Evolutionary conservation across 2,797 vertebrate genomes (phyloP).

Genomic region (Pangasius macronema): DNA sequence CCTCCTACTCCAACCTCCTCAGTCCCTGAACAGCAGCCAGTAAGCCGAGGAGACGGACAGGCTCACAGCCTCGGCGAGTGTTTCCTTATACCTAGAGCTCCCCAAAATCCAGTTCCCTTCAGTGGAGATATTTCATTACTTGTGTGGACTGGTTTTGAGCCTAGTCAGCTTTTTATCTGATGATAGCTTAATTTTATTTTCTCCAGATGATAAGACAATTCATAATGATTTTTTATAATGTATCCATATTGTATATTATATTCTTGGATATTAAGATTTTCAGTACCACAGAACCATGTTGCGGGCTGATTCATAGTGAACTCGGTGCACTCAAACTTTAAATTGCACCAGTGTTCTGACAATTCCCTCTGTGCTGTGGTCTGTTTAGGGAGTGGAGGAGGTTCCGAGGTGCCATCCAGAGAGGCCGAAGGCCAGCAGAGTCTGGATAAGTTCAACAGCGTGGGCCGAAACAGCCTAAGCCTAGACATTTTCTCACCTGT

Average conservation of each 20-base stretch:
- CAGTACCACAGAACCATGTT: not conserved
- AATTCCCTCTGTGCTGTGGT: not conserved
- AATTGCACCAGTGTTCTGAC: not conserved
- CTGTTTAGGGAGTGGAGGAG: conserved; percentile 63
- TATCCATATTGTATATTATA: not conserved
- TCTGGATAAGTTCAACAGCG: conserved; percentile 67
- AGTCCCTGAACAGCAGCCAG: conserved; percentile 55
- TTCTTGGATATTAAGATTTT: not conserved
- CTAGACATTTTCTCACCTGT: conserved; percentile 87
- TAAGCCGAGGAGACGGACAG: conserved; percentile 49
- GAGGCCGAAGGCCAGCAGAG: conserved; percentile 76
- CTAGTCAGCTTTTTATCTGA: not conserved
- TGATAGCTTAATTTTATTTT: not conserved
- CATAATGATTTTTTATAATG: not conserved
- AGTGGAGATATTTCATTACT: not conserved
- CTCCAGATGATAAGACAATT: not conserved
- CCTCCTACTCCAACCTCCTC: conserved; percentile 42
- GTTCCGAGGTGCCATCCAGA: conserved; percentile 73
- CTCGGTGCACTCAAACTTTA: too few relatives aligned
- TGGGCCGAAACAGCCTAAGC: conserved; percentile 79
- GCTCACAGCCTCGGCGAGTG: conserved; percentile 50
- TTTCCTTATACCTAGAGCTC: not conserved
- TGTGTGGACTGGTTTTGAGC: not conserved
- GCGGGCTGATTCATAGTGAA: too few relatives aligned
- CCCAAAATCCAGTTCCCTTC: not conserved